These are phyloP conservation scores for Cirrhinus molitorella DNA, from an alignment of 2,797 vertebrate species.

Conservation along the genomic window DNA sequence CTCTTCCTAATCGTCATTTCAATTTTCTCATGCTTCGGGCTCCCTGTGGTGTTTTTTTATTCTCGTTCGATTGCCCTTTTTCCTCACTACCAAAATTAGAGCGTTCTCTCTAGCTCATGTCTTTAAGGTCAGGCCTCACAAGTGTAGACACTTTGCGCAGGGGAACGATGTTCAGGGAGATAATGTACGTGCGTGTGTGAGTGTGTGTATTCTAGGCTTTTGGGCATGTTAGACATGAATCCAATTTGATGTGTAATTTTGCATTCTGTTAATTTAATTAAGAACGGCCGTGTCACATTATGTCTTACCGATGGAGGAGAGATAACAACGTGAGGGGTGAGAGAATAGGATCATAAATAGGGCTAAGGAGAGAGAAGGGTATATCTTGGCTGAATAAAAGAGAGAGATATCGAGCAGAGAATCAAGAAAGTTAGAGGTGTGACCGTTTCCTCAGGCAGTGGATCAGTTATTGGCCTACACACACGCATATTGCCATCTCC, in stretches of 20 bases:
- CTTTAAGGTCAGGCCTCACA: constrained; percentile 65
- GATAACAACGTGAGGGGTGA: constrained; percentile 25
- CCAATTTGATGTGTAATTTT: constrained; percentile 78
- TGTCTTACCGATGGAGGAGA: constrained; percentile 29
- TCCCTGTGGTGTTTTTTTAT: constrained; percentile 2
- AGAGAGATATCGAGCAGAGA: constrained; percentile 2
- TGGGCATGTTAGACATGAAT: constrained; percentile 79
- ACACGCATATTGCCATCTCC: constrained; percentile 19
- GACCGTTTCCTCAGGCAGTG: constrained; percentile 10
- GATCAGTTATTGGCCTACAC: constrained; percentile 30
- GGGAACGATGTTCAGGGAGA: constrained; percentile 31
- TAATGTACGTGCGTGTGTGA: constrained; percentile 39
- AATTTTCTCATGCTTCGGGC: constrained; percentile 27
- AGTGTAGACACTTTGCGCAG: constrained; percentile 46
- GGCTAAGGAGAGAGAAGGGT: not conserved
- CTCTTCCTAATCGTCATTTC: constrained; percentile 45
- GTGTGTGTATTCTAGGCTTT: constrained; percentile 60
- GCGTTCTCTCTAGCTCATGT: constrained; percentile 62
- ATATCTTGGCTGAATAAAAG: not conserved
- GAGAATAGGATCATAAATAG: constrained; percentile 5
- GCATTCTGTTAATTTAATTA: constrained; percentile 81
- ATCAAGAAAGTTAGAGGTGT: constrained; percentile 28
- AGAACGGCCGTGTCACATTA: constrained; percentile 59
- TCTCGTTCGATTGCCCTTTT: constrained; percentile 78
- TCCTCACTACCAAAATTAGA: constrained; percentile 78